These are phyloP conservation scores for Epistrophe grossulariae DNA, from an alignment of 2,888 invertebrate genomes.

Conservation along the genomic window DNA sequence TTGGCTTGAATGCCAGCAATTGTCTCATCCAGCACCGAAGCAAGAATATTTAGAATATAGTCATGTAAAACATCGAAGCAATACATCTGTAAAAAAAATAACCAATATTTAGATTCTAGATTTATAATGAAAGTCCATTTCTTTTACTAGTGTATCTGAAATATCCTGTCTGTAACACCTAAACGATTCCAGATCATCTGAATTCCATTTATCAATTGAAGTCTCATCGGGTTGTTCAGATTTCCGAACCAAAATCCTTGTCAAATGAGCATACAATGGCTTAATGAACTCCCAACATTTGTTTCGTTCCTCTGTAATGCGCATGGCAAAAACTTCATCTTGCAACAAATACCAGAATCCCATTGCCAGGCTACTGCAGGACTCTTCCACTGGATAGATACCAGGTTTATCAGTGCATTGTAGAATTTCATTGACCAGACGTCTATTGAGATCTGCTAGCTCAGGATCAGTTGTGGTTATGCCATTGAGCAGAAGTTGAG, in stretches of 20 bases:
- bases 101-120: not conserved
- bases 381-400: slow-evolving; percentile 94
- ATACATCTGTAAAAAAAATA: slow-evolving; percentile 88
- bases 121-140: not conserved
- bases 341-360: slow-evolving; percentile 97
- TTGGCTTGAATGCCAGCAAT: slow-evolving; percentile 83
- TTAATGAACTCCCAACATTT: slow-evolving; percentile 86
- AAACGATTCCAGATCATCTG: slow-evolving; percentile 93
- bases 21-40: slow-evolving; percentile 86
- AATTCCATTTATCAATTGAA: slow-evolving; percentile 86
- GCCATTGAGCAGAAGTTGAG: slow-evolving; percentile 84
- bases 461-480: slow-evolving; percentile 83
- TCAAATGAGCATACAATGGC: slow-evolving; percentile 91
- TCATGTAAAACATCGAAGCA: slow-evolving; percentile 93
- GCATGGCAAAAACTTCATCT: slow-evolving; percentile 82
- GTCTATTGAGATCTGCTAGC: slow-evolving; percentile 85
- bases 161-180: slow-evolving; percentile 95
- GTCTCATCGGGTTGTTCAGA: slow-evolving; percentile 89
- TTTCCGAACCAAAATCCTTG: slow-evolving; percentile 91
- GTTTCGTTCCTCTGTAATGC: slow-evolving; percentile 79
- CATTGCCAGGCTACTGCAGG: slow-evolving; percentile 92
- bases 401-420: slow-evolving; percentile 92
- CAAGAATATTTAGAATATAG: slow-evolving; percentile 89
- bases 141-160: slow-evolving; percentile 90
- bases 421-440: slow-evolving; percentile 89